Evolutionary conservation across 2,113 vertebrate genomes (phyloP).

Genomic region (Lethenteron reissneri): DNA sequence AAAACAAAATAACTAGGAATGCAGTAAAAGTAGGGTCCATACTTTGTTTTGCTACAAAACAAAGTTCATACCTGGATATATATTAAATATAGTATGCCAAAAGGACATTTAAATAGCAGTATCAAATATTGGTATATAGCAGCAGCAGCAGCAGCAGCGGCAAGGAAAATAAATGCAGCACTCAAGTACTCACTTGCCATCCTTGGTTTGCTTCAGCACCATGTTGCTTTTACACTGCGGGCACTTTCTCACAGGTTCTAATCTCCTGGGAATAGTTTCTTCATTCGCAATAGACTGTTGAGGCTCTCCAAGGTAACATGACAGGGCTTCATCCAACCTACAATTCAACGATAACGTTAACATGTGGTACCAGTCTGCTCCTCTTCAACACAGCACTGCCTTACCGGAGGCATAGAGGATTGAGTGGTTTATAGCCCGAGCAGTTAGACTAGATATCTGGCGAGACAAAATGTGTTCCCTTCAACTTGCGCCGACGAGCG

Average conservation of each 20-base stretch:
- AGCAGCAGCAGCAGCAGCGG: background rate
- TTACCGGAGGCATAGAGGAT: background rate
- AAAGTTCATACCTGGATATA: background rate
- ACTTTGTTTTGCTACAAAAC: background rate
- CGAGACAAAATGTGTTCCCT: no score
- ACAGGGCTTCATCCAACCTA: conserved; percentile 70
- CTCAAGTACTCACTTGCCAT: conserved; percentile 32
- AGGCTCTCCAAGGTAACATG: conserved; percentile 57
- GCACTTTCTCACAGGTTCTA: conserved; percentile 46
- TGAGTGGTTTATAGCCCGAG: rapidly evolving
- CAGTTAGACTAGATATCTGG: background rate
- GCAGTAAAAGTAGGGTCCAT: background rate
- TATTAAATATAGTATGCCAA: background rate
- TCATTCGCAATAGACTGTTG: conserved; percentile 25
- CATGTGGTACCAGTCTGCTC: background rate
- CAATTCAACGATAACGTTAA: conserved; percentile 2
- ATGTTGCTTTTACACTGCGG: conserved; percentile 65
- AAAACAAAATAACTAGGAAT: no score
- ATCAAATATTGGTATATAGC: background rate
- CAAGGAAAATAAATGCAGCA: no score
- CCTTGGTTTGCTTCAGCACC: conserved; percentile 64
- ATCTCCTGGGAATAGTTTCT: conserved; percentile 35
- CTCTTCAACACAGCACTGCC: background rate
- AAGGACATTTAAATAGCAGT: background rate
- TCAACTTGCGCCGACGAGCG: no score